phyloP scores from a whole-genome alignment of 2,888 invertebrate species.

The Pyralis farinalis region DNA sequence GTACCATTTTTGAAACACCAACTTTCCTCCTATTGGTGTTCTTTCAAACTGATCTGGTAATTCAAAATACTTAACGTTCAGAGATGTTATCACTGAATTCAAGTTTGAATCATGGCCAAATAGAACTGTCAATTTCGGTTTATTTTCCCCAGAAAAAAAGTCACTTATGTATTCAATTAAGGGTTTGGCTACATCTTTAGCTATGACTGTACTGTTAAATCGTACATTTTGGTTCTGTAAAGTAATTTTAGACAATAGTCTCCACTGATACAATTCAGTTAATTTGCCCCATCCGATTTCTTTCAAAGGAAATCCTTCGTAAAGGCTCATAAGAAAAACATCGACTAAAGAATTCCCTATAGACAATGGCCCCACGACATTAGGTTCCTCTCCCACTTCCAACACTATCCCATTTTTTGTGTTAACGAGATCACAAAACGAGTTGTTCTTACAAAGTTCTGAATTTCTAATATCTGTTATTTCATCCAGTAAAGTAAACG shows the following conservation, averaged over 20 bases:
- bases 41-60: constrained; percentile 47
- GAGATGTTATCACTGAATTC: constrained; percentile 35
- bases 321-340: constrained; percentile 58
- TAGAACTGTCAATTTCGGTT: constrained; percentile 39
- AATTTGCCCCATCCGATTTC: constrained; percentile 60
- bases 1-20: constrained; percentile 60
- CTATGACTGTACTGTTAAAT: constrained; percentile 39
- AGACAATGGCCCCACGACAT: constrained; percentile 43
- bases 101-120: constrained; percentile 64
- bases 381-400: constrained; percentile 41
- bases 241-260: constrained; percentile 35
- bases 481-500: constrained; percentile 37
- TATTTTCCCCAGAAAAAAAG: constrained; percentile 27
- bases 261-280: constrained; percentile 35
- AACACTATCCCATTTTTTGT: constrained; percentile 31
- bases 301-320: constrained; percentile 43
- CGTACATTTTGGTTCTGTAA: constrained; percentile 46
- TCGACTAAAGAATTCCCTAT: constrained; percentile 47
- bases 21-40: constrained; percentile 58
- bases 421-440: constrained; percentile 41
- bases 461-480: constrained; percentile 50
- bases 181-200: constrained; percentile 41
- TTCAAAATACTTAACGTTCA: constrained; percentile 40
- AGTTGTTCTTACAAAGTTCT: constrained; percentile 34
- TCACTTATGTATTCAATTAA: constrained; percentile 43